phyloP scores from a whole-genome alignment of 2,113 vertebrate species.

The Epinephelus fuscoguttatus region DNA sequence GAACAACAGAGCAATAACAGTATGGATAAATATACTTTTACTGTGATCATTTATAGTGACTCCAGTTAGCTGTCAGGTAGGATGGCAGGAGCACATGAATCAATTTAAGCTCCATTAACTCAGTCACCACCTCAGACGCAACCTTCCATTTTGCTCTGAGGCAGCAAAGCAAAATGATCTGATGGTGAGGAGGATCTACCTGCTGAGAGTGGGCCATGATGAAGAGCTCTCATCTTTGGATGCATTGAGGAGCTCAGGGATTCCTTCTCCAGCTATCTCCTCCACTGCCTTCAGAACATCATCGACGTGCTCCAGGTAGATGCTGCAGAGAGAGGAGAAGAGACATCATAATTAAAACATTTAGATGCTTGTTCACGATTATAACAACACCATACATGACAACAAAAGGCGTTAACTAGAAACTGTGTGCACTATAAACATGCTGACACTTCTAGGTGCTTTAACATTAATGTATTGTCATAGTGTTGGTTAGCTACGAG shows the following conservation, averaged over 20 bases:
- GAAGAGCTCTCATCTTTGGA: slow-evolving; percentile 89
- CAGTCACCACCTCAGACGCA: not conserved
- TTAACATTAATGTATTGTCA: not conserved
- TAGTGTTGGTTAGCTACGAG: not conserved
- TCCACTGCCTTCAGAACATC: slow-evolving; percentile 93
- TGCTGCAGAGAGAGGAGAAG: slow-evolving; percentile 77
- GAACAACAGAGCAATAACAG: not conserved
- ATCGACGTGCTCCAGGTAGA: slow-evolving; percentile 91
- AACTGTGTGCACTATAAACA: not conserved
- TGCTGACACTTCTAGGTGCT: not conserved
- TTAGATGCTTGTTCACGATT: not conserved
- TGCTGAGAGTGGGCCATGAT: slow-evolving; percentile 93
- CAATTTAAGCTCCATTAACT: not conserved
- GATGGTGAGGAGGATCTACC: slow-evolving; percentile 78
- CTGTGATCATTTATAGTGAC: not conserved
- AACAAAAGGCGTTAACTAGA: not conserved
- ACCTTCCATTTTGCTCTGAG: not conserved
- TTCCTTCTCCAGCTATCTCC: slow-evolving; percentile 89
- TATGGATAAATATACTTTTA: not conserved
- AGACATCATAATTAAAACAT: not conserved
- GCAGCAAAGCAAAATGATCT: too few species aligned
- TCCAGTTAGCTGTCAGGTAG: not conserved
- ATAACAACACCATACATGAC: not conserved
- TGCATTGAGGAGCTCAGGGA: slow-evolving; percentile 88
- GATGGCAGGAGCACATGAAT: not conserved